These are phyloP conservation scores for Okamejei kenojei DNA, from an alignment of 2,797 vertebrate species.

Conservation along the genomic window DNA sequence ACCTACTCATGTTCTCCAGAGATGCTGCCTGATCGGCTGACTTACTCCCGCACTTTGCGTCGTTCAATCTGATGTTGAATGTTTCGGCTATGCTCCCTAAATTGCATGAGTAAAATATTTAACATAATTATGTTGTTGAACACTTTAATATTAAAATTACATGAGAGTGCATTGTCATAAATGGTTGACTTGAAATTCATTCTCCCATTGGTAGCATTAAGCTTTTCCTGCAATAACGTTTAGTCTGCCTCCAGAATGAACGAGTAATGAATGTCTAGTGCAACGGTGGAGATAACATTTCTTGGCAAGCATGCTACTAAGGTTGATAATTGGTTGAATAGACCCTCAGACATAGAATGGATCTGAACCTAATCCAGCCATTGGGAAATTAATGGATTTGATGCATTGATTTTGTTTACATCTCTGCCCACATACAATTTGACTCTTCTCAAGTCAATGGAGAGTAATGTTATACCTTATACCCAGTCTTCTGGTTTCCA, in stretches of 20 bases:
- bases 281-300: too few relatives aligned
- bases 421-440: neutral
- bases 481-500: neutral
- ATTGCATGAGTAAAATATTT: neutral
- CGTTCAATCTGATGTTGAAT: neutral
- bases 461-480: neutral
- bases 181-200: too few relatives aligned
- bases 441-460: neutral
- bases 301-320: too few relatives aligned
- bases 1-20: too few relatives aligned
- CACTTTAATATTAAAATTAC: neutral
- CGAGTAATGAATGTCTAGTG: too few relatives aligned
- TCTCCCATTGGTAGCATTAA: too few relatives aligned
- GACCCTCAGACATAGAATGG: neutral
- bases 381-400: neutral
- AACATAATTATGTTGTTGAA: neutral
- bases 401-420: too few relatives aligned
- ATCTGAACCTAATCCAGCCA: neutral
- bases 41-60: too few relatives aligned
- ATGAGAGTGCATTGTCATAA: too few relatives aligned
- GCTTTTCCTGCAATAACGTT: too few relatives aligned
- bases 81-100: neutral
- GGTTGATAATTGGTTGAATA: neutral
- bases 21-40: too few relatives aligned
- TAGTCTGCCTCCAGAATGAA: too few relatives aligned